These are phyloP conservation scores for Abramis brama DNA, from an alignment of 2,113 vertebrate species.

Conservation along the genomic window DNA sequence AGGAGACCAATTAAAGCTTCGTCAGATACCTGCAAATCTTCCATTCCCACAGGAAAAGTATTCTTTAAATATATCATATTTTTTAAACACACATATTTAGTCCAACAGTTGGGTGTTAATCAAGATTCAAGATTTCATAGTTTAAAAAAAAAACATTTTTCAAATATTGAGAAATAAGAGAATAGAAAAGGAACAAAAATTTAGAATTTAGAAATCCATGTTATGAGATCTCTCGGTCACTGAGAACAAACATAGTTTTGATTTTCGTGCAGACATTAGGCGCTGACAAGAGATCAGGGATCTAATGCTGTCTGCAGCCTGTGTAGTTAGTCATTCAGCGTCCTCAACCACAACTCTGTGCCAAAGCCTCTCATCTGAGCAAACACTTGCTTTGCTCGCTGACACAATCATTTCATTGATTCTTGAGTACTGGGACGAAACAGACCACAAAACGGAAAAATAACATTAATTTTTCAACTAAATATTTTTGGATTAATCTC, in stretches of 20 bases:
- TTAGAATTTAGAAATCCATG: neutral
- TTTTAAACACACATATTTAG: neutral
- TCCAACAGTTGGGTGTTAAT: neutral
- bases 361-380: conserved; percentile 18
- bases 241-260: neutral
- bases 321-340: neutral
- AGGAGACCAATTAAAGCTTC: conserved; percentile 41
- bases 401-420: neutral
- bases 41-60: conserved; percentile 6
- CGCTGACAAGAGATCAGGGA: neutral
- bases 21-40: conserved; percentile 40
- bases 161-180: neutral
- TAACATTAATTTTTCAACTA: neutral
- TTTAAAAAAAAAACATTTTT: too few relatives aligned
- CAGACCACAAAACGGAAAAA: neutral
- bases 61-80: neutral
- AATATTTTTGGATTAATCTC: neutral
- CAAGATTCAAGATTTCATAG: too few relatives aligned
- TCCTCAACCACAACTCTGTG: conserved; percentile 7
- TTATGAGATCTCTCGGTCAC: neutral
- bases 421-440: neutral
- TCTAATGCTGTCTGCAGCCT: neutral
- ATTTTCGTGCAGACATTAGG: neutral
- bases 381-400: conserved; percentile 11
- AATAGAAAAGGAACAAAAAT: too few relatives aligned